Conservation (phyloP, 1,140 invertebrate genomes). For the Oryzaephilus surinamensis region DNA sequence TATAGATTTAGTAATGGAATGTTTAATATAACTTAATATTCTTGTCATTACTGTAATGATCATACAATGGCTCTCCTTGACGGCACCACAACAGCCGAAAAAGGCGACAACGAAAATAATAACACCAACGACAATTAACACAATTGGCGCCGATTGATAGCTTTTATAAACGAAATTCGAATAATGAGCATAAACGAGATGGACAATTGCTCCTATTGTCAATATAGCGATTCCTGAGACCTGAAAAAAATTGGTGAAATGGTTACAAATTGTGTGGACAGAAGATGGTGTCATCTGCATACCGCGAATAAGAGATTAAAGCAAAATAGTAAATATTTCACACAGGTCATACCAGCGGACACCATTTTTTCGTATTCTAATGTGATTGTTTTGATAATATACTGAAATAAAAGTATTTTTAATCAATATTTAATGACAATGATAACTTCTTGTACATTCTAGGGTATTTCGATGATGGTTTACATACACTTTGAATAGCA, state of each 20-base stretch:
- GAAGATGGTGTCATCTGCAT: conserved; percentile 38
- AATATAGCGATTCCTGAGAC: conserved; percentile 66
- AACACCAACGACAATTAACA: conserved; percentile 74
- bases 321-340: conserved; percentile 69
- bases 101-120: conserved; percentile 76
- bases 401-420: too few species aligned
- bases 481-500: too few species aligned
- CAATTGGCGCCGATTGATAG: conserved; percentile 61
- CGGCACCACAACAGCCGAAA: conserved; percentile 80
- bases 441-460: too few species aligned
- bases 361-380: conserved; percentile 42
- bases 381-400: too few species aligned
- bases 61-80: conserved; percentile 81
- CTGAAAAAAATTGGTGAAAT: conserved; percentile 39
- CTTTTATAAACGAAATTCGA: conserved; percentile 54
- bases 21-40: not conserved
- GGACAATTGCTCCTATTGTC: conserved; percentile 56
- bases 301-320: conserved; percentile 78
- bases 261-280: not conserved
- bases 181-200: conserved; percentile 55
- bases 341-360: conserved; percentile 61
- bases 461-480: too few species aligned
- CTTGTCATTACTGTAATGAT: conserved; percentile 57
- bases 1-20: conserved; percentile 6
- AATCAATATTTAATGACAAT: too few species aligned